A percentile compares a stretch with the other conserved stretches of the same genome.
These are phyloP conservation scores for Poeciliopsis paucimaculata DNA, from an alignment of 2,797 vertebrate genomes.

Conservation along the genomic window DNA sequence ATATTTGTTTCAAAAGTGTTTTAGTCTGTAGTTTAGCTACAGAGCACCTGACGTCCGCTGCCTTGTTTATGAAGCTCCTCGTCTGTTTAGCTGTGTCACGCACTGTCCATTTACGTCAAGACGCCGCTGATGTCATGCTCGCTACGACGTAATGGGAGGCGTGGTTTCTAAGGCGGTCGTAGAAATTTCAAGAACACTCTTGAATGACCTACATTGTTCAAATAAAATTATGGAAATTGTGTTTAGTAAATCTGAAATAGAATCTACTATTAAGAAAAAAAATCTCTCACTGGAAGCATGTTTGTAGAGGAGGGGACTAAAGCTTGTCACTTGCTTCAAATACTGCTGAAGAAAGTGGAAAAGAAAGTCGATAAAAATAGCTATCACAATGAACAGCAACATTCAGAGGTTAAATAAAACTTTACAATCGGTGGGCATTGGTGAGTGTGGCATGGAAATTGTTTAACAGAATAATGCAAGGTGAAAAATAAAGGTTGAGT, in stretches of 20 bases:
- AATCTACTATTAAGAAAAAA: not conserved
- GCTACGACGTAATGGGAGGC: not conserved
- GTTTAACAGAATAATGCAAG: too few relatives aligned
- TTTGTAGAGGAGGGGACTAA: too few relatives aligned
- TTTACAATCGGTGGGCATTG: too few relatives aligned
- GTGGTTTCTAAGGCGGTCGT: not conserved
- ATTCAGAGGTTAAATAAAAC: too few relatives aligned
- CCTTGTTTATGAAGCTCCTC: slow-evolving; percentile 3
- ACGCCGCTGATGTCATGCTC: not conserved
- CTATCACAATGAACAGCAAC: too few relatives aligned
- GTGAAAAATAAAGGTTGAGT: too few relatives aligned
- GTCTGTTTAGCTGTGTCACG: slow-evolving; percentile 52
- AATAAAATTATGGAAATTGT: not conserved
- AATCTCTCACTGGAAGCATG: not conserved
- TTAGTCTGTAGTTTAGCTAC: not conserved
- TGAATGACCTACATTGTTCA: slow-evolving; percentile 36
- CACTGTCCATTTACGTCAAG: slow-evolving; percentile 17
- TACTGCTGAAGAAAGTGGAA: not conserved
- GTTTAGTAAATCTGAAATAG: not conserved
- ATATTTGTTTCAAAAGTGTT: not conserved
- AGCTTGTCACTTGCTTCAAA: too few relatives aligned
- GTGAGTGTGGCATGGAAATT: too few relatives aligned
- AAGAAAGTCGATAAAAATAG: not conserved
- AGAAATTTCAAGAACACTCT: slow-evolving; percentile 19
- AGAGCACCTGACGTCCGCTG: not conserved